Conservation (phyloP, 2,888 invertebrate genomes). For the Stenotaenia linearis region DNA sequence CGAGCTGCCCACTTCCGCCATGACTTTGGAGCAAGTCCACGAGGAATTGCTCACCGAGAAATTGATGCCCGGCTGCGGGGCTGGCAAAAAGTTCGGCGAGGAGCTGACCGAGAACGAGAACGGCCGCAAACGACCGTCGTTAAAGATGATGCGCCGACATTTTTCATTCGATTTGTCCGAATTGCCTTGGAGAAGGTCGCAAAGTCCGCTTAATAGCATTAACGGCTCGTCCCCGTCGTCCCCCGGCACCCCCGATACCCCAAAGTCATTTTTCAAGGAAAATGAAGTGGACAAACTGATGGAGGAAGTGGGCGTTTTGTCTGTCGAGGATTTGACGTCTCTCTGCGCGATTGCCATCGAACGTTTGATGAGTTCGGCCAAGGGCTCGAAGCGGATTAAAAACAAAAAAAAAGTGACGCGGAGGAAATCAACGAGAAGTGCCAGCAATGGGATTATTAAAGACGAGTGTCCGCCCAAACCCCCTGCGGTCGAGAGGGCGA, state of each 20-base stretch:
- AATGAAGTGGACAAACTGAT: not conserved
- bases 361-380: not conserved
- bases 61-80: constrained; percentile 35
- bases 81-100: constrained; percentile 28
- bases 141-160: not conserved
- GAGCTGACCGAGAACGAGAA: not conserved
- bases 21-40: constrained; percentile 35
- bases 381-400: not conserved
- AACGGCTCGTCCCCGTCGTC: not conserved
- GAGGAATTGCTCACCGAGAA: constrained; percentile 34
- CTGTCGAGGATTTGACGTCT: not conserved
- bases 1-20: constrained; percentile 10
- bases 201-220: not conserved
- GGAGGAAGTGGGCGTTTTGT: not conserved
- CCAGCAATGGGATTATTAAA: not conserved
- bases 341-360: not conserved
- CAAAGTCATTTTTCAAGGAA: not conserved
- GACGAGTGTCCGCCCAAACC: not conserved
- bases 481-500: not conserved
- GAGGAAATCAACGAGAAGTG: not conserved
- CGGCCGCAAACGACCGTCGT: not conserved
- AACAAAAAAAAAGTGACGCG: not conserved
- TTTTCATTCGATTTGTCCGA: constrained; percentile 28
- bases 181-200: not conserved
- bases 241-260: not conserved